These are phyloP conservation scores for Tetrao urogallus DNA, from an alignment of 2,113 vertebrate species.

Conservation along the genomic window DNA sequence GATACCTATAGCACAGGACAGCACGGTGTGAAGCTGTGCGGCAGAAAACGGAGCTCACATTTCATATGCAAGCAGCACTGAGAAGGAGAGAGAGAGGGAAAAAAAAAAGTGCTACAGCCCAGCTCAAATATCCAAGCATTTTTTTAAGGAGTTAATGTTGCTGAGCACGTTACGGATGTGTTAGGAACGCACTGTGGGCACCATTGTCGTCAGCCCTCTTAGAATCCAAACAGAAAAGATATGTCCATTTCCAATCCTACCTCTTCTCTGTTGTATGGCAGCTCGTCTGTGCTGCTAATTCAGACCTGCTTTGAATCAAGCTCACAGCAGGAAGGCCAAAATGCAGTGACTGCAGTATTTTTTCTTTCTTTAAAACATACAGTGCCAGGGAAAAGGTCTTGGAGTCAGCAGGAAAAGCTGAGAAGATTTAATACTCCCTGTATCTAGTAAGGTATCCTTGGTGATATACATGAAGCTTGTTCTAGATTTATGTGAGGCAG, in stretches of 20 bases:
- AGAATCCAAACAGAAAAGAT: background rate
- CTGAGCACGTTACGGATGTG: background rate
- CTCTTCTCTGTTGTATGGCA: background rate
- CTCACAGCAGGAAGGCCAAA: background rate
- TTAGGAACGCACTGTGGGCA: background rate
- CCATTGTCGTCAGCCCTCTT: background rate
- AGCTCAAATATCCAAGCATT: background rate
- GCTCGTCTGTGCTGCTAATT: background rate
- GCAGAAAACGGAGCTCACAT: background rate
- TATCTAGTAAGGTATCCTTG: accelerated
- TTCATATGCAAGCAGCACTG: background rate
- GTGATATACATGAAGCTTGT: background rate
- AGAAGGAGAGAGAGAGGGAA: background rate
- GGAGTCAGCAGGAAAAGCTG: background rate
- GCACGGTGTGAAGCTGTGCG: accelerated
- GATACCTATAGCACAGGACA: background rate
- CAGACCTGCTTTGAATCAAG: background rate
- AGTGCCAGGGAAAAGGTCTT: background rate
- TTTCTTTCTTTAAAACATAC: background rate
- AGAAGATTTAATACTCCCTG: background rate
- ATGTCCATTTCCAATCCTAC: accelerated
- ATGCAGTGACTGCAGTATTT: background rate
- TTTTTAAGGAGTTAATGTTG: background rate
- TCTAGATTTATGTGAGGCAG: background rate
- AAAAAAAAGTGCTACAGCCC: background rate